Conservation (phyloP, 2,888 invertebrate genomes). For the Helleia helle region DNA sequence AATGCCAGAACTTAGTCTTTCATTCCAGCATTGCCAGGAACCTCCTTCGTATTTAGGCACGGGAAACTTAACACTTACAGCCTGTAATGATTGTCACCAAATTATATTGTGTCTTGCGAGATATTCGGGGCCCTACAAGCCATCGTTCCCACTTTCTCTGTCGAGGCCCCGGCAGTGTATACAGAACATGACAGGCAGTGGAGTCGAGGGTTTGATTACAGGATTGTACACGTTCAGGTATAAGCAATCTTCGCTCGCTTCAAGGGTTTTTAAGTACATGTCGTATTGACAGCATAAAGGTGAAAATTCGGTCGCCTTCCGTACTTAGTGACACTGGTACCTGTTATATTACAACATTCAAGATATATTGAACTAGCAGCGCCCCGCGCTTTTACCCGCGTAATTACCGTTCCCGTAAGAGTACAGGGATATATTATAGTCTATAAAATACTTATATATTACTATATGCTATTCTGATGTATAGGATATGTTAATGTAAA, state of each 20-base stretch:
- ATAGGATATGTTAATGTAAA: too few species aligned
- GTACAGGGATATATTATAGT: too few species aligned
- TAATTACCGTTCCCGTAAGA: too few species aligned
- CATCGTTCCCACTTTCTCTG: constrained; percentile 43
- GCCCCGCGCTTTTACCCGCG: too few species aligned
- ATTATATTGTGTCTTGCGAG: constrained; percentile 44
- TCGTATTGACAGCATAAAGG: constrained; percentile 16
- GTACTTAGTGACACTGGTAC: constrained; percentile 31
- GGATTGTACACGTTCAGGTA: constrained; percentile 43
- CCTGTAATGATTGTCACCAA: constrained; percentile 55
- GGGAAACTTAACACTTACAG: constrained; percentile 51
- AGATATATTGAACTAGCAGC: too few species aligned
- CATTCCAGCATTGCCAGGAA: constrained; percentile 61
- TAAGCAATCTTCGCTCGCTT: constrained; percentile 41
- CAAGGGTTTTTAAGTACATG: constrained; percentile 5
- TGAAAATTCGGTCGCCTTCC: constrained; percentile 31
- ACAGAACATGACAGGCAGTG: constrained; percentile 37
- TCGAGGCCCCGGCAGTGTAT: constrained; percentile 49
- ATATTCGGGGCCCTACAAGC: constrained; percentile 50
- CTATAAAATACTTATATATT: too few species aligned
- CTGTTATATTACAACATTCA: constrained; percentile 32
- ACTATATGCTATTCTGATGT: too few species aligned
- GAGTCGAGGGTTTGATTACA: constrained; percentile 23
- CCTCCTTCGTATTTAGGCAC: constrained; percentile 44
- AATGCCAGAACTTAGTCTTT: constrained; percentile 61